Percentiles rank a stretch among this genome's conserved stretches.
Conservation (phyloP, 2,113 vertebrate genomes). For the Puntigrus tetrazona region DNA sequence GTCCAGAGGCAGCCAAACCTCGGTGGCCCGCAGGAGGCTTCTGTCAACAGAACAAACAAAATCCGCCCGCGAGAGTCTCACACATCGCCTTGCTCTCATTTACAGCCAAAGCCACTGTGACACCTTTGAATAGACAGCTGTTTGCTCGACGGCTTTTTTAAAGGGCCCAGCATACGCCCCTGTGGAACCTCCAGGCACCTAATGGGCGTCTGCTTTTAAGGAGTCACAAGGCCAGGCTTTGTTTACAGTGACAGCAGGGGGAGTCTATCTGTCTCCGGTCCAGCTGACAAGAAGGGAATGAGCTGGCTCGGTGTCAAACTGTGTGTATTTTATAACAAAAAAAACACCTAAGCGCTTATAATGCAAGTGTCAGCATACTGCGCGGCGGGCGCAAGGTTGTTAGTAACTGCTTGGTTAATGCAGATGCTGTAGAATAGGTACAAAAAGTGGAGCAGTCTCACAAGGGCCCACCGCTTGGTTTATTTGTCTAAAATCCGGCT, state of each 20-base stretch:
- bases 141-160: constrained; percentile 35
- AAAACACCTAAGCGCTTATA: neutral
- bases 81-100: constrained; percentile 49
- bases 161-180: constrained; percentile 8
- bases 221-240: constrained; percentile 32
- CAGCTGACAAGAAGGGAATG: constrained; percentile 5
- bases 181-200: constrained; percentile 19
- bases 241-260: constrained; percentile 30
- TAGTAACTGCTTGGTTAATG: neutral
- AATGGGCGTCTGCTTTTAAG: constrained; percentile 45
- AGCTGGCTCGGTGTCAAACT: neutral
- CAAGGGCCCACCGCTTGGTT: constrained; percentile 24
- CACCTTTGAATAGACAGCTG: constrained; percentile 46
- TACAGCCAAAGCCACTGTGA: constrained; percentile 49
- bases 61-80: constrained; percentile 35
- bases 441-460: constrained; percentile 18
- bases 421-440: constrained; percentile 17
- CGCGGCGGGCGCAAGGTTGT: neutral
- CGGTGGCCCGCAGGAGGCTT: constrained; percentile 41
- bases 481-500: constrained; percentile 38
- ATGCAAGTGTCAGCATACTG: neutral
- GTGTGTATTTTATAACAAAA: neutral
- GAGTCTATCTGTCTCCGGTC: neutral
- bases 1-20: constrained; percentile 36
- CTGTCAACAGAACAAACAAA: constrained; percentile 57